Base-by-base conservation (phyloP, 1,140 invertebrate genomes). In the Brachionus manjavacas region DNA sequence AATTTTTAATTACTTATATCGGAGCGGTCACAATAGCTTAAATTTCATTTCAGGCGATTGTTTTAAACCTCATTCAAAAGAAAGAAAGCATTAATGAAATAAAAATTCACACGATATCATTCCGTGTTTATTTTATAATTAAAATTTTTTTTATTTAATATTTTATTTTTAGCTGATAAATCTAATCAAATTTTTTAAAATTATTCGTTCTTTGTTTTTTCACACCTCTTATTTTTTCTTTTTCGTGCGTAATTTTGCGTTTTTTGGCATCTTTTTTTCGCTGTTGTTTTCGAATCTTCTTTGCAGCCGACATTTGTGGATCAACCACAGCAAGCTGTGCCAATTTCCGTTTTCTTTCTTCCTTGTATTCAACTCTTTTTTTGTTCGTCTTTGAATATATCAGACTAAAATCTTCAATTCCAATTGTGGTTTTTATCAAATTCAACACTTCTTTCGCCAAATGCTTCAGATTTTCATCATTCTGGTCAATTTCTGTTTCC, bases 191-290 rank as follows among this genome's bases (percentile, higher is more conserved):
- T 46, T 46, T 12, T 46, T 46, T 46, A 14, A 46, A 46, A n/a
- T n/a, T 46, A 52, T 60, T 60, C 8, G 52, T 60, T 60, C 25
- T 68, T 68, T 68, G 25, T 68, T 39, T 68, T 68, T 39, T 68
- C 31, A 12, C n/a, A 31, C 66, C 66, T 14, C 25, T 68, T 16
- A 16, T 31, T 9, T 41, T 72, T 41, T 43, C 41, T 28, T 76
- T 76, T 49, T 16, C 72, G 23, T 46, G 46, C 52, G 72, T 49
- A 23, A 76, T 81, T 25, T 81, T 81, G 11, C 79, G 7, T 28
- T 94, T 94, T 86, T 93, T 94, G 0, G 92, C 89, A 83, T 92
- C 92, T 86, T 93, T 93, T 86, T 94, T 94, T 86, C 92, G 93
- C 84, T 93, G 91, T 86, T 94, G 92, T 84, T 92, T 91, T 68